Base-by-base conservation (phyloP, 2,113 vertebrate genomes). In the Rallus limicola region DNA sequence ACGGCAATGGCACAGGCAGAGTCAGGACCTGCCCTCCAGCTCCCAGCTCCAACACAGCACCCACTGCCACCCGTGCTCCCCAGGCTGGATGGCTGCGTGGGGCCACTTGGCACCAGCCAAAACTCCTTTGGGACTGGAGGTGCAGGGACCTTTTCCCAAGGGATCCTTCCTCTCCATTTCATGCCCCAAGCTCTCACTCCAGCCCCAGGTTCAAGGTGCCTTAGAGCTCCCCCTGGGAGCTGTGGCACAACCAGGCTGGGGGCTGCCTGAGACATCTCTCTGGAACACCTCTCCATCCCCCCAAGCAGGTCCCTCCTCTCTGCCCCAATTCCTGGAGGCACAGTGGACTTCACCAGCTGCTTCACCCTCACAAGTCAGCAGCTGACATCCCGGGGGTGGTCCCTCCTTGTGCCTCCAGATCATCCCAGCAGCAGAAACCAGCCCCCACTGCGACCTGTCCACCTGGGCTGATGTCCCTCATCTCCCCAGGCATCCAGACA, bases 381-480 rank as follows among this genome's bases (percentile, higher is more conserved):
- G 19, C 23, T 50, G 19, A 13, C 20, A 3, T 33, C 29, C 13
- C 3, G 26, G 58, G 26, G 15, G 29, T 17, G 33, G 42, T 42
- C 34, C 56, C 40, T 63, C 18, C 34, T 6, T 0, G 2, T 1
- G 2, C 12, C 53, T 72, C 20, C 1, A 2, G 38, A 55, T n/a
- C 16, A 17, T 28, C 23, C 62, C 50, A 52, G 44, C 33, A 34
- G 36, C 46, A 34, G 44, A 67, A 65, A 78, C 34, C 34, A 75
- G 55, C 15, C 18, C 40, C 16, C 6, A 13, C 48, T 44, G 17
- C 0, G 1, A 50, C 34, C 48, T 38, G 33, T 16, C 62, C 48
- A 21, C 13, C 8, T 68, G 56, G 55, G 29, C 23, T 36, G 38
- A 21, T 11, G 21, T 13, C 13, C 42, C 29, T 75, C 69, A 7